Evolutionary conservation across 2,888 invertebrate species (phyloP), one percentile per base, ranked within the genome.

Genomic region (Scaptomyza tumidula): DNA sequence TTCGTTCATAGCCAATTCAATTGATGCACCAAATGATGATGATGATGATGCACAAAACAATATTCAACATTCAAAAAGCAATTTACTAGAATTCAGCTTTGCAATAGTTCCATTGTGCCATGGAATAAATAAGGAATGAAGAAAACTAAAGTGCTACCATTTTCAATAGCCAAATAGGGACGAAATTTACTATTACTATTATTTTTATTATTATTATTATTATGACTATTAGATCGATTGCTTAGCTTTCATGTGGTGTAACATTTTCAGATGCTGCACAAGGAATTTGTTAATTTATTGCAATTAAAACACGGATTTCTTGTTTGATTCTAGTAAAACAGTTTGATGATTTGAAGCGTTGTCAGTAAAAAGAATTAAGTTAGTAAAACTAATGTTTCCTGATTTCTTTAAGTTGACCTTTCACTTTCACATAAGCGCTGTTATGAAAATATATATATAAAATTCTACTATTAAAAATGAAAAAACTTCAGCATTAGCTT

Each of bases 1-100:
- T 76, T 70, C 75, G 78, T 78, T 82, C 80, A 88, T 85, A 60
- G 68, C 63, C 64, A 44, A 64, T 16, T 56, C 45, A 66, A 65
- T 55, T 44, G 59, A 41, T 71, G 73, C 77, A 72, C 27, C 52
- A 27, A 11, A 14, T 44, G 27, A 49, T 73, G 41, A 31, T 19
- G 37, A 29, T 44, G 37, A n/a, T 61, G 43, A 11, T 31, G 31
- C 29, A 60, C 52, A 48, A 33, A 24, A 24, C 35, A 45, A 48
- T 52, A 56, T 74, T 67, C 54, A 35, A 58, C 39, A 74, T 55
- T 68, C 69, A 59, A 62, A 57, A 50, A 27, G 43, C 52, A 69
- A 69, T 69, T 56, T 56, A 43, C 41, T 50, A 37, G 13, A 31
- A 73, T 62, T 67, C 55, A 43, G 49, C 44, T 66, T 49, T 49